These are phyloP conservation scores for Falco naumanni DNA, from an alignment of 2,797 vertebrate species.

Conservation along the genomic window DNA sequence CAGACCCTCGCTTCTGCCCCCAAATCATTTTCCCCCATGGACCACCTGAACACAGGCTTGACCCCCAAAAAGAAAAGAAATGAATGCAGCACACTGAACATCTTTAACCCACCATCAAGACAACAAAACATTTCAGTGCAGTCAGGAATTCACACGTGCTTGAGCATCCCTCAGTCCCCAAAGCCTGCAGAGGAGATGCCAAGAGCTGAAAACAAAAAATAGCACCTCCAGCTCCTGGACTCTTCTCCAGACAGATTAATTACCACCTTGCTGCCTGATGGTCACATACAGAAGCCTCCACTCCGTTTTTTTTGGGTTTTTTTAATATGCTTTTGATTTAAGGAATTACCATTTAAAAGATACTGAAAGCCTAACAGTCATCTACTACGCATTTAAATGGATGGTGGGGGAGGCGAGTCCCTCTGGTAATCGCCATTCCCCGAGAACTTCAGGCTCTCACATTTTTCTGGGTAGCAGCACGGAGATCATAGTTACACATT, in stretches of 20 bases:
- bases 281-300: not conserved
- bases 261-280: not conserved
- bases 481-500: conserved; percentile 62
- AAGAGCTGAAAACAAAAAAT: not conserved
- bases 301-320: not conserved
- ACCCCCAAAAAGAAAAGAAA: not conserved
- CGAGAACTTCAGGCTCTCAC: conserved; percentile 15
- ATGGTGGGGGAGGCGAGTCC: not conserved
- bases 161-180: accelerated
- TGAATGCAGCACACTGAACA: too few relatives aligned
- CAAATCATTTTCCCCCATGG: accelerated
- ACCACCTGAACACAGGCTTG: not conserved
- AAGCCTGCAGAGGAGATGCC: accelerated
- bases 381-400: not conserved
- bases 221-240: not conserved
- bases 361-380: conserved; percentile 17
- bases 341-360: conserved; percentile 49
- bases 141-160: not conserved
- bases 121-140: too few relatives aligned
- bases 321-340: conserved; percentile 50
- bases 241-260: conserved; percentile 34
- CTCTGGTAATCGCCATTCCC: conserved; percentile 37
- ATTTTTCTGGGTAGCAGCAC: conserved; percentile 54
- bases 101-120: not conserved
- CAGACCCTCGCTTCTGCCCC: not conserved